Evolutionary conservation across 2,113 vertebrate genomes (phyloP).

Genomic region (Haemorhous mexicanus): DNA sequence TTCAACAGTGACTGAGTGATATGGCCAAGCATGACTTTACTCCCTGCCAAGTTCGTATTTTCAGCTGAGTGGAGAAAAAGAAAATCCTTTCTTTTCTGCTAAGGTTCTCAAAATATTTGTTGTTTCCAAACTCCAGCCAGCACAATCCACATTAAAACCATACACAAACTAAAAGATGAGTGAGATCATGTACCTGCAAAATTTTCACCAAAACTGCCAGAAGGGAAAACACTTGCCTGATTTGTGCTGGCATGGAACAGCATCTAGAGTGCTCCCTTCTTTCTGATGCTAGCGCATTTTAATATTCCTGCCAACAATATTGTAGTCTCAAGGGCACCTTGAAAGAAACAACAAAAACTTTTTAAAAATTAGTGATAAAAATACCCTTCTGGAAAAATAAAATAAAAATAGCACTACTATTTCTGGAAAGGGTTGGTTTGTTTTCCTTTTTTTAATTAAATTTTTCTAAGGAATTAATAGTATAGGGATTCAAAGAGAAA

Average conservation of each 20-base stretch:
- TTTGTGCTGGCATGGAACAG: not conserved
- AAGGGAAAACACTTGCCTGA: not conserved
- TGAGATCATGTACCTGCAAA: not conserved
- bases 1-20: not conserved
- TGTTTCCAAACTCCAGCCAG: conserved; percentile 8
- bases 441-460: not conserved
- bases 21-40: not conserved
- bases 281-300: not conserved
- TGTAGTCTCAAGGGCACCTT: not conserved
- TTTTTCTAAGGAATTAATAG: not conserved
- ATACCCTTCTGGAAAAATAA: not conserved
- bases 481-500: not conserved
- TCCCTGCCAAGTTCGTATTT: conserved; percentile 6
- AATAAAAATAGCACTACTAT: not conserved
- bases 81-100: not conserved
- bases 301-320: not conserved
- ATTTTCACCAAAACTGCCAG: not conserved
- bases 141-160: not conserved
- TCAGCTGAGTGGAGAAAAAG: conserved; percentile 5
- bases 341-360: not conserved
- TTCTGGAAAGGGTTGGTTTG: not conserved
- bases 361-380: not conserved
- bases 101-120: conserved; percentile 13
- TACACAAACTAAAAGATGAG: not conserved
- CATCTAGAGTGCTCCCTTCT: not conserved